Evolutionary conservation across 1,140 invertebrate genomes (phyloP).

Genomic region (Ephestia elutella): DNA sequence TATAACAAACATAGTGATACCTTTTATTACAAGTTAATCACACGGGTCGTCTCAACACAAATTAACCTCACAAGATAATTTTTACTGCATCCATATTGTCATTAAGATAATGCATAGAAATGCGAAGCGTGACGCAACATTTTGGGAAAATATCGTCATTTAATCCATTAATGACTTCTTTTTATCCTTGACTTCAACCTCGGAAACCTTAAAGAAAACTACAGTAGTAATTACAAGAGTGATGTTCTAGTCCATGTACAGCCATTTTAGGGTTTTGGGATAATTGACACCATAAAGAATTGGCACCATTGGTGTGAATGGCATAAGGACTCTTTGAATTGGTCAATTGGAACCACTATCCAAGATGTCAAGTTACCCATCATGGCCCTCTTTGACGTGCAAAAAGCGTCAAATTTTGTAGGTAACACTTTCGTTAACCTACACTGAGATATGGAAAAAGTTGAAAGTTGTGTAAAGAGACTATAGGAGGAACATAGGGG

Average conservation of each 20-base stretch:
- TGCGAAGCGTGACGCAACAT: neutral
- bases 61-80: neutral
- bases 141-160: neutral
- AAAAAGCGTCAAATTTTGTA: too few relatives aligned
- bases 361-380: too few relatives aligned
- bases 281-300: too few relatives aligned
- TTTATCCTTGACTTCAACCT: neutral
- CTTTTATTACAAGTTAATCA: neutral
- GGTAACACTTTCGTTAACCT: too few relatives aligned
- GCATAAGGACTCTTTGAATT: too few relatives aligned
- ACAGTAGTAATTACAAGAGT: neutral
- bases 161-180: neutral
- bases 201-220: neutral
- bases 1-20: neutral
- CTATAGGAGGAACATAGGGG: too few relatives aligned
- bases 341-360: too few relatives aligned
- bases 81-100: slow-evolving; percentile 4
- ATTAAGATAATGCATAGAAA: neutral
- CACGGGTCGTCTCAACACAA: neutral
- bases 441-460: too few relatives aligned
- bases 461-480: too few relatives aligned
- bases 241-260: neutral
- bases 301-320: too few relatives aligned
- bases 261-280: too few relatives aligned
- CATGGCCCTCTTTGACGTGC: too few relatives aligned